Base-by-base conservation (phyloP, 2,113 vertebrate species). In the Tragelaphus buxtoni region DNA sequence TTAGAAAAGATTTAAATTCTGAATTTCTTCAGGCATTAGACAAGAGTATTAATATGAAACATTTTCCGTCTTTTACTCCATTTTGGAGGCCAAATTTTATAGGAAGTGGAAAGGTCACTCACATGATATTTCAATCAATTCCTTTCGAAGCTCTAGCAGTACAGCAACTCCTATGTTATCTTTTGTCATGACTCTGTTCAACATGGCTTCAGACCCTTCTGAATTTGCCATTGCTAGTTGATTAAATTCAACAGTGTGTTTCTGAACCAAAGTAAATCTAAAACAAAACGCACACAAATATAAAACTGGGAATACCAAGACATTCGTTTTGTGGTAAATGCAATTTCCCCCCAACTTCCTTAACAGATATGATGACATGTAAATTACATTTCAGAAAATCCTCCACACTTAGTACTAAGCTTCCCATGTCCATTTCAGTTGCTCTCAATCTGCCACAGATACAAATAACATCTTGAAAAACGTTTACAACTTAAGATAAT, bases 151-250 rank as follows among this genome's bases (percentile, higher is more conserved):
- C 95, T 99, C 99, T 58, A 99, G 98, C 94, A 99, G 98, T 4
- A 99, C 99, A 56, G 99, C 99, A 42, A 99, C 99, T 24, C 99
- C 99, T 65, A 99, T 99, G 98, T 99, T 99, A 97, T 99, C 99
- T 98, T 99, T 99, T 51, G 99, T 99, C 99, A 99, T 99, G 94
- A 99, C 99, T 98, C 99, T 99, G 99, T 99, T 99, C 98, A 99
- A 97, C 99, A 99, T 99, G 35, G 99, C 99, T 98, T 99, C 99
- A 10, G 99, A 99, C 95, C 99, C 99, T 98, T 99, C 99, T 0
- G 99, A 99, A 98, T 99, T 99, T 91, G 99, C 99, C 99, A 99
- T 99, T 92, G 99, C 99, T 97, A 99, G 99, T 98, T 99, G 99
- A 98, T 99, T 99, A 98, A 99, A 99, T 98, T 99, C 99, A 99